Evolutionary conservation across 2,888 invertebrate genomes (phyloP).

Genomic region (Drosophila greeni): DNA sequence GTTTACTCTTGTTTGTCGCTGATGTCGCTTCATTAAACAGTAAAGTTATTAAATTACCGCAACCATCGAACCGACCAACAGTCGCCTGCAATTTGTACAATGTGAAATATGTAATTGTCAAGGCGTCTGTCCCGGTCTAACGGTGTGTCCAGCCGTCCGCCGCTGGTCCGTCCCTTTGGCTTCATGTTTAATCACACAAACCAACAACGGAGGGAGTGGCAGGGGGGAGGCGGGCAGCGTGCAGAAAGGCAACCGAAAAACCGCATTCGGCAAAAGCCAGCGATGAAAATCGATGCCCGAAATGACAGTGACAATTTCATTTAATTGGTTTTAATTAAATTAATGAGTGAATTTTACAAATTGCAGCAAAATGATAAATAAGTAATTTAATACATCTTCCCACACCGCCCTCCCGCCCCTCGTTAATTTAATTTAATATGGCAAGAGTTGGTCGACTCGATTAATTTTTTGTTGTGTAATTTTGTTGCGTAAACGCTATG

Average conservation of each 20-base stretch:
- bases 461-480: conserved; percentile 31
- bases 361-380: conserved; percentile 73
- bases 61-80: conserved; percentile 44
- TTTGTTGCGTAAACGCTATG: conserved; percentile 54
- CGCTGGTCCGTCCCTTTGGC: conserved; percentile 38
- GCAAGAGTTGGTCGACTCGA: conserved; percentile 42
- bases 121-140: conserved; percentile 39
- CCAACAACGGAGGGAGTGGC: conserved; percentile 12
- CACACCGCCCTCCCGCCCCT: conserved; percentile 16
- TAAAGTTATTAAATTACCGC: conserved; percentile 71
- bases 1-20: conserved; percentile 46
- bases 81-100: conserved; percentile 69
- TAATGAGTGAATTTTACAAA: conserved; percentile 73
- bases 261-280: conserved; percentile 53
- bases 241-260: conserved; percentile 49
- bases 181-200: conserved; percentile 55
- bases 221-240: background rate
- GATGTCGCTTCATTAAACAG: conserved; percentile 68
- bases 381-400: conserved; percentile 67
- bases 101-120: conserved; percentile 72
- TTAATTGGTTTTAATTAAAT: conserved; percentile 74
- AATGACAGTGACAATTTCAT: conserved; percentile 72
- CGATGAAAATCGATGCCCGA: conserved; percentile 69
- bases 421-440: conserved; percentile 67
- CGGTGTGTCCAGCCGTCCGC: conserved; percentile 15